Base-by-base conservation (phyloP, 2,113 vertebrate genomes). In the Progne subis region DNA sequence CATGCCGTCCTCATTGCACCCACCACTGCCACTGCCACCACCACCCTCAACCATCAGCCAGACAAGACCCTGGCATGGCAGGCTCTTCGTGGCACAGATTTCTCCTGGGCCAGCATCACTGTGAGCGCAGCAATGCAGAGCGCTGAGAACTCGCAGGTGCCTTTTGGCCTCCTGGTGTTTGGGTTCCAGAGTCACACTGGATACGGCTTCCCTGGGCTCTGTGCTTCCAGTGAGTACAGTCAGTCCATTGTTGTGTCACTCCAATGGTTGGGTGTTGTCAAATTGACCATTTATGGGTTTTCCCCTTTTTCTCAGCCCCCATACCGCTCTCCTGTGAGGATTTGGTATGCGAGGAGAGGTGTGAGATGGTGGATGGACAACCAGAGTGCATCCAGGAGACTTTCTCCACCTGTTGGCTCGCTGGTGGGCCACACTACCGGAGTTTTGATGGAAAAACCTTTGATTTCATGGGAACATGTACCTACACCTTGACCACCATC, bases 121-220 rank as follows among this genome's bases (percentile, higher is more conserved):
- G 61, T 96, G 59, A 39, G 5, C 0, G 2, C 56, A 47, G 4
- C 0, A 1, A 83, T 31, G 5, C 16, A 0, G 24, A 95, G 78
- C 0, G 3, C 6, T 6, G 95, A 95, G 71, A 96, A 96, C 74
- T 26, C 9, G 0, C 56, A 63, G 32, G 49, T 76, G 1, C 89
- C 96, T 3, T 83, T 98, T 34, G 97, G 86, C 14, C 64, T 98
- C 29, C 95, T 98, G 85, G 96, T 96, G 65, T 77, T 98, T 12
- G 98, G 98, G n/a, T 83, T 95, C 18, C 24, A 21, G 6, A 37
- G 55, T 14, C 28, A 26, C 44, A 82, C 74, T 14, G 97, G 97
- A 19, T 98, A 98, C 2, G 98, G 98, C 16, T 67, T 98, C 17
- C n/a, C 86, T 1, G 98, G 89, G 4, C 49, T 87, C n/a, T 96